A percentile compares a stretch with the other conserved stretches of the same genome.
phyloP scores from a whole-genome alignment of 2,888 invertebrate species.

The Meteorus cinctellus region DNA sequence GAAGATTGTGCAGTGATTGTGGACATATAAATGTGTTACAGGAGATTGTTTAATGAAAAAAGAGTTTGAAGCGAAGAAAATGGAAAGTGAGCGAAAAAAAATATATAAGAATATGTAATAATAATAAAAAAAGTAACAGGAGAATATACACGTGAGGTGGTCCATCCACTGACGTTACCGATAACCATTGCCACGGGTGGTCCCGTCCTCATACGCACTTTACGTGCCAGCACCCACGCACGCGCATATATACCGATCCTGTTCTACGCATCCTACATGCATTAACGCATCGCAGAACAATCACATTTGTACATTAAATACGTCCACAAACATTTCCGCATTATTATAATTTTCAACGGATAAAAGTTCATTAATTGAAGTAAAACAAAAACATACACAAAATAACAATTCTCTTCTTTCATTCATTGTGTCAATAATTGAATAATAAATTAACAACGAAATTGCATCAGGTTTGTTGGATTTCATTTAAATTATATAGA shows the following conservation, averaged over 20 bases:
- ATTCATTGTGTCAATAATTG: neutral
- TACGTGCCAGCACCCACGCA: constrained; percentile 58
- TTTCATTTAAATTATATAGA: too few species aligned
- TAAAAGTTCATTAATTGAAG: neutral
- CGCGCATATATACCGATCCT: constrained; percentile 25
- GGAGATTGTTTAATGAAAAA: neutral
- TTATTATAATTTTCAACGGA: neutral
- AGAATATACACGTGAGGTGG: constrained; percentile 36
- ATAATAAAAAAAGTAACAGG: constrained; percentile 46
- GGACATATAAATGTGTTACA: neutral
- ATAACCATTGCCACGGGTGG: constrained; percentile 58
- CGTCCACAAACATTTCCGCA: constrained; percentile 2
- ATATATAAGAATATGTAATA: constrained; percentile 42
- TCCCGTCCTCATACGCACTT: constrained; percentile 59
- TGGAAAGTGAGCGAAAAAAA: neutral
- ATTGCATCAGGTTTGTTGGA: too few species aligned
- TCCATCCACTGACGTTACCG: constrained; percentile 41
- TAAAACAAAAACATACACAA: neutral
- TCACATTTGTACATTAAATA: constrained; percentile 27
- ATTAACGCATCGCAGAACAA: constrained; percentile 19
- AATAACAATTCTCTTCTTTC: neutral
- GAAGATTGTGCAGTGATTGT: neutral
- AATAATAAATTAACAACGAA: neutral
- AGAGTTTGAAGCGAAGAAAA: constrained; percentile 24
- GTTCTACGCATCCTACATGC: constrained; percentile 39